Base-by-base conservation (phyloP, 2,113 vertebrate species). In the Lamprologus tigripictilis region DNA sequence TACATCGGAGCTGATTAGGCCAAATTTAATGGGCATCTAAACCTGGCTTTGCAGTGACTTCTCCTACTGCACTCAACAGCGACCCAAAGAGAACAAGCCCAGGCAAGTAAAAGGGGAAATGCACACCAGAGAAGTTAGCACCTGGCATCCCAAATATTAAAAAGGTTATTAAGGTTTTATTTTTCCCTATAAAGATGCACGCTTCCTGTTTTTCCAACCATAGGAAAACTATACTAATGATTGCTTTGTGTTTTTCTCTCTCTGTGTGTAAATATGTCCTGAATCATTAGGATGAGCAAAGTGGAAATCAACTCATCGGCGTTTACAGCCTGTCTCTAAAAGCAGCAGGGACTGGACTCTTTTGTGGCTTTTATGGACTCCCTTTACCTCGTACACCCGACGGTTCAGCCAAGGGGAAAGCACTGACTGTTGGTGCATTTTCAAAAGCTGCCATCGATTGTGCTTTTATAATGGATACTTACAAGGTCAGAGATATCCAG, bases 71-170 rank as follows among this genome's bases (percentile, higher is more conserved):
- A 91, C 86, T 95, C 84, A 93, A 47, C 68, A 31, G 84, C 82
- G 42, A 51, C 66, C 63, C 35, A 79, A 28, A 63, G 80, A 89
- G 66, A 92, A 68, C 17, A 71, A 6, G 21, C 76, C 5, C 58
- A 26, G 58, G 78, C 53, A 58, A 86, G 71, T 86, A 85, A 66
- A 66, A 63, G 47, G 66, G 71, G 47, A 16, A 84, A 85, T 83
- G 83, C 92, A 94, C 94, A 89, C 92, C 90, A 90, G 88, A 87
- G 84, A 16, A 63, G 80, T 71, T 87, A 12, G 66, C 92, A 87
- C 89, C 90, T 92, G 92, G 86, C 95, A 96, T 94, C 95, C 81
- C 47, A 84, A 90, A 94, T 94, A 93, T 95, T 89, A 89, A 93
- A 93, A 90, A 86, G 91, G 42, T 35, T 42, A 87, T 93, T 90